Evolutionary conservation across 1,140 invertebrate genomes (phyloP).

Genomic region (Calycopis cecrops): DNA sequence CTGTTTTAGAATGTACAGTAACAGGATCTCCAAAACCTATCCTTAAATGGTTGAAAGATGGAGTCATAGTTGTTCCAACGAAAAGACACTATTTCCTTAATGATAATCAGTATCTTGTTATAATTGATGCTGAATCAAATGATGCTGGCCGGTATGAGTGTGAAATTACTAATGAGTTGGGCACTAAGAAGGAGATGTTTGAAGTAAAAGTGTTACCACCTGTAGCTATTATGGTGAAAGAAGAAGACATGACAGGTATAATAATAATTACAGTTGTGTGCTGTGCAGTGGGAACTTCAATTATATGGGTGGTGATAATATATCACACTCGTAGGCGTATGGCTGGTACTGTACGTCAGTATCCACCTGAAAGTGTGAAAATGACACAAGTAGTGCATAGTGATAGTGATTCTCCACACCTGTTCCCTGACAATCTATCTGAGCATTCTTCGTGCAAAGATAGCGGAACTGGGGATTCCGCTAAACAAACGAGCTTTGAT

Average conservation of each 20-base stretch:
- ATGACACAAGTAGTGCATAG: slow-evolving; percentile 69
- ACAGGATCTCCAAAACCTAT: slow-evolving; percentile 90
- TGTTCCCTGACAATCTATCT: slow-evolving; percentile 69
- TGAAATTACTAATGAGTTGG: slow-evolving; percentile 89
- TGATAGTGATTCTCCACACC: slow-evolving; percentile 66
- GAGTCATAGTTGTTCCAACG: slow-evolving; percentile 80
- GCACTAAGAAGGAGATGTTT: slow-evolving; percentile 77
- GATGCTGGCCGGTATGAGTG: slow-evolving; percentile 94
- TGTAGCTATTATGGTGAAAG: slow-evolving; percentile 73
- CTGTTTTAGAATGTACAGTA: slow-evolving; percentile 92
- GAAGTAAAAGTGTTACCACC: slow-evolving; percentile 75
- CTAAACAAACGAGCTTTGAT: slow-evolving; percentile 77
- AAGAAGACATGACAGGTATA: slow-evolving; percentile 86
- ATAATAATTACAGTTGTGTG: slow-evolving; percentile 93
- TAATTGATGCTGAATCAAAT: slow-evolving; percentile 83
- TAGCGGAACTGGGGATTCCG: slow-evolving; percentile 81
- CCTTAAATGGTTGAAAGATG: slow-evolving; percentile 93
- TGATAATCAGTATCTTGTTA: slow-evolving; percentile 91
- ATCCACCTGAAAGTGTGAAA: slow-evolving; percentile 65
- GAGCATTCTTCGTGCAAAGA: slow-evolving; percentile 80
- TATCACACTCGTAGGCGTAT: slow-evolving; percentile 87
- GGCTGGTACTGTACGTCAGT: slow-evolving; percentile 57
- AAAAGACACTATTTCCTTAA: slow-evolving; percentile 89
- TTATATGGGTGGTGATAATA: slow-evolving; percentile 94
- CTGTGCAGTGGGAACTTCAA: slow-evolving; percentile 91